Evolutionary conservation across 2,888 invertebrate species (phyloP).

Genomic region (Aricia artaxerxes): DNA sequence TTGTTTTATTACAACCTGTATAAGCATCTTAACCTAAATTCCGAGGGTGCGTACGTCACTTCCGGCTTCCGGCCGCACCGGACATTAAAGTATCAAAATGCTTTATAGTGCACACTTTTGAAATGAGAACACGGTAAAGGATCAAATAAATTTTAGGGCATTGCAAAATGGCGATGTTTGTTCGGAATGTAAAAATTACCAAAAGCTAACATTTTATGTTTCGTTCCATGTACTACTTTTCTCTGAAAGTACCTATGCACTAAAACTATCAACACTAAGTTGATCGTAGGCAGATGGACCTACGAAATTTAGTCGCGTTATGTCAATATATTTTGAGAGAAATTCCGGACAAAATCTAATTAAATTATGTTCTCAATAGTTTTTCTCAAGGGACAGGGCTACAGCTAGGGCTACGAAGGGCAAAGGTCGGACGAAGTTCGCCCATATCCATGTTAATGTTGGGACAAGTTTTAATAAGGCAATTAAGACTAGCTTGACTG

Average conservation of each 20-base stretch:
- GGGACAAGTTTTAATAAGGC: background rate
- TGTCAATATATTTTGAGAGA: background rate
- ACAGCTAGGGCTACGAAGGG: background rate
- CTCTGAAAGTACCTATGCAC: no score
- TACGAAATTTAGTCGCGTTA: no score
- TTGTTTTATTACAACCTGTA: background rate
- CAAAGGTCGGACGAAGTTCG: background rate
- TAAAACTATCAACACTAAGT: no score
- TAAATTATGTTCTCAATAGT: background rate
- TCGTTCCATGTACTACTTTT: no score
- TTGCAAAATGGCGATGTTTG: background rate
- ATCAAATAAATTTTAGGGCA: no score
- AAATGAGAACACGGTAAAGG: background rate
- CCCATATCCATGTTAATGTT: constrained; percentile 12
- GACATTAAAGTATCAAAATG: constrained; percentile 18
- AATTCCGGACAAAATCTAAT: background rate
- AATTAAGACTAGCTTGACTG: constrained; percentile 1
- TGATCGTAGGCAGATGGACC: no score
- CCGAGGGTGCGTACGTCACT: constrained; percentile 9
- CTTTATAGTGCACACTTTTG: background rate
- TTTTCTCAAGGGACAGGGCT: background rate
- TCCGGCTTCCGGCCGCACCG: background rate
- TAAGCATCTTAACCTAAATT: constrained; percentile 1
- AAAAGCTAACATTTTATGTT: no score
- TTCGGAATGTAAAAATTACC: background rate